Evolutionary conservation across 2,888 invertebrate genomes (phyloP).

Genomic region (Hirtodrosophila trivittata): DNA sequence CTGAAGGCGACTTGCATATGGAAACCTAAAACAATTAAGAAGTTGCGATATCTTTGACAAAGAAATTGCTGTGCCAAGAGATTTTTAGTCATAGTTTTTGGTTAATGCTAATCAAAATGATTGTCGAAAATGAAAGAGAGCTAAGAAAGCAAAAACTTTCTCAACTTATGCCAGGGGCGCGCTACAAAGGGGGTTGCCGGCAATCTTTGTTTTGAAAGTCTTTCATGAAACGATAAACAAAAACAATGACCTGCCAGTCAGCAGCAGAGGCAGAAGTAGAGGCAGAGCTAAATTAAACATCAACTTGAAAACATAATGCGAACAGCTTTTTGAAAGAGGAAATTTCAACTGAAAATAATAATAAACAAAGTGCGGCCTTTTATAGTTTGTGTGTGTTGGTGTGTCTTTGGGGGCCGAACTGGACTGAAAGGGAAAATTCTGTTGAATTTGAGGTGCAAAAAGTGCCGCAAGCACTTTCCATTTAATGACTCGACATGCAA

Average conservation of each 20-base stretch:
- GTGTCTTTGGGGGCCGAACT: background rate
- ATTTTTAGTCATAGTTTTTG: slow-evolving; percentile 22
- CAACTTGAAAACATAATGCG: slow-evolving; percentile 32
- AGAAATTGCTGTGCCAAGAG: slow-evolving; percentile 5
- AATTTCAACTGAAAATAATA: slow-evolving; percentile 63
- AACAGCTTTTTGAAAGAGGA: slow-evolving; percentile 35
- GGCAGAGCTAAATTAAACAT: slow-evolving; percentile 30
- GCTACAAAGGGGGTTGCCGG: slow-evolving; percentile 16
- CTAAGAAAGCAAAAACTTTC: slow-evolving; percentile 40
- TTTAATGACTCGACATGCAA: slow-evolving; percentile 55
- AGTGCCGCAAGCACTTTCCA: slow-evolving; percentile 68
- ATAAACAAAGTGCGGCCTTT: slow-evolving; percentile 60
- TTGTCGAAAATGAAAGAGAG: background rate
- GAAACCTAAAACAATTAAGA: slow-evolving; percentile 18
- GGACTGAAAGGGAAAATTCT: slow-evolving; percentile 54
- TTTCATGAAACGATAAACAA: slow-evolving; percentile 68
- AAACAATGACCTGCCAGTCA: slow-evolving; percentile 62
- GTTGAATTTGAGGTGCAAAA: slow-evolving; percentile 58
- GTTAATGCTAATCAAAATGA: slow-evolving; percentile 34
- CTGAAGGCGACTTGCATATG: slow-evolving; percentile 7
- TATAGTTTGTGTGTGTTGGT: slow-evolving; percentile 25
- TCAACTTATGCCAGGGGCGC: slow-evolving; percentile 18
- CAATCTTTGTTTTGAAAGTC: slow-evolving; percentile 64
- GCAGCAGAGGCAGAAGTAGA: slow-evolving; percentile 26
- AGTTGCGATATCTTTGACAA: slow-evolving; percentile 30